These are phyloP conservation scores for Pseudorhiza aurosa DNA, from an alignment of 30 jellyfish, hydroid and myxozoan species.

Conservation along the genomic window DNA sequence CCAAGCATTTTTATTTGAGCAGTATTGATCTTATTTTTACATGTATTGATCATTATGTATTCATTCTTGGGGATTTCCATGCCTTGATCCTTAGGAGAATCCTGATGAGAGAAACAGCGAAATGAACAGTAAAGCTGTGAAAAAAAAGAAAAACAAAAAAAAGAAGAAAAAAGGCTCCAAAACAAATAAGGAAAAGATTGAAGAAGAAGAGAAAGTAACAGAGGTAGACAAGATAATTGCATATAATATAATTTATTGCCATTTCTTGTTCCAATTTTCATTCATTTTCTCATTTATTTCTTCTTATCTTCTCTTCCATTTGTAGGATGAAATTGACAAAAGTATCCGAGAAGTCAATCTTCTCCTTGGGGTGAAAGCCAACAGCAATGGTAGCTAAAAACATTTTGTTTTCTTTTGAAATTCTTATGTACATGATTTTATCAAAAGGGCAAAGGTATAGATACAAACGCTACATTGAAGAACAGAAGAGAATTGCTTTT, in stretches of 20 bases:
- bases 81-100: no score
- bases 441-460: neutral
- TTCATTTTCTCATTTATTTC: no score
- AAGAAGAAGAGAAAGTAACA: neutral
- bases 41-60: no score
- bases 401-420: neutral
- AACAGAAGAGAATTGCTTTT: no score
- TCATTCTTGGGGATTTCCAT: no score
- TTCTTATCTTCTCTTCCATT: neutral
- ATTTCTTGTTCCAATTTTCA: neutral
- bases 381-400: conserved; percentile 18
- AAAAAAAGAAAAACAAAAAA: conserved; percentile 32
- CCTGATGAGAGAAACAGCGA: neutral
- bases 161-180: neutral
- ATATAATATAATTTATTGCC: neutral
- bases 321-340: conserved; percentile 69
- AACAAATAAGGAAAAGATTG: neutral
- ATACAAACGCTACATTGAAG: neutral
- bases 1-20: no score
- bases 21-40: no score
- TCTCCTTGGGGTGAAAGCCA: conserved; percentile 45
- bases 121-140: neutral
- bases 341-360: conserved; percentile 63
- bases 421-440: neutral
- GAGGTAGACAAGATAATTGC: neutral